These are phyloP conservation scores for Cotesia glomerata DNA, from an alignment of 1,140 invertebrate genomes.

Conservation along the genomic window DNA sequence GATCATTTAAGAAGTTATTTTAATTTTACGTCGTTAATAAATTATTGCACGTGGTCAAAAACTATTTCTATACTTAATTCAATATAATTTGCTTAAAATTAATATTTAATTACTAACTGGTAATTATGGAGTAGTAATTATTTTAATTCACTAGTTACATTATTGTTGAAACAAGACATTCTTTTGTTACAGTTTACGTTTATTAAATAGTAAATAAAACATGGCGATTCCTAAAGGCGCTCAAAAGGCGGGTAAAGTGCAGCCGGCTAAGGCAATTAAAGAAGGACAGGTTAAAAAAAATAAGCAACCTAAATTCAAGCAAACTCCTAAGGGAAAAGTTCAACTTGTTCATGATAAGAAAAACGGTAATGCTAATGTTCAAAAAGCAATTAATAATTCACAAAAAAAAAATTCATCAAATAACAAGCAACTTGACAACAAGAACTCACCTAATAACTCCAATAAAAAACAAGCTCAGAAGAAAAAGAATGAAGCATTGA, in stretches of 20 bases:
- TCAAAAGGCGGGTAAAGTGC: neutral
- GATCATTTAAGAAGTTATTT: neutral
- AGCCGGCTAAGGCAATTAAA: slow-evolving; percentile 11
- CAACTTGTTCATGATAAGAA: slow-evolving; percentile 28
- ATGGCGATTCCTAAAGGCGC: slow-evolving; percentile 19
- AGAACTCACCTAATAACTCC: neutral
- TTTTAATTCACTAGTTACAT: too few relatives aligned
- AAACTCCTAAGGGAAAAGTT: slow-evolving; percentile 36
- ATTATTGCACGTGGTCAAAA: slow-evolving; percentile 1
- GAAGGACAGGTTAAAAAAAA: slow-evolving; percentile 34
- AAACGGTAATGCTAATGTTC: slow-evolving; percentile 21
- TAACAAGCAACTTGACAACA: neutral
- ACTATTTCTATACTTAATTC: neutral
- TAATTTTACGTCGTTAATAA: neutral
- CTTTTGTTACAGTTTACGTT: neutral
- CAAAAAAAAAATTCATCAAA: neutral
- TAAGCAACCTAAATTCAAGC: slow-evolving; percentile 41
- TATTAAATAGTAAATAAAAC: neutral
- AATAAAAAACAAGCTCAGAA: slow-evolving; percentile 14
- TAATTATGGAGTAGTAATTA: too few relatives aligned
- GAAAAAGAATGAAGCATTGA: slow-evolving; percentile 16
- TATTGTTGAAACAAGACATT: neutral
- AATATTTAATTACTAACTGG: neutral
- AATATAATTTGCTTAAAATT: neutral
- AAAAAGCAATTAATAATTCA: slow-evolving; percentile 7